Percentiles rank a stretch among this genome's conserved stretches.
Evolutionary conservation across 2,888 invertebrate species (phyloP).

Genomic region (Sicus ferrugineus): DNA sequence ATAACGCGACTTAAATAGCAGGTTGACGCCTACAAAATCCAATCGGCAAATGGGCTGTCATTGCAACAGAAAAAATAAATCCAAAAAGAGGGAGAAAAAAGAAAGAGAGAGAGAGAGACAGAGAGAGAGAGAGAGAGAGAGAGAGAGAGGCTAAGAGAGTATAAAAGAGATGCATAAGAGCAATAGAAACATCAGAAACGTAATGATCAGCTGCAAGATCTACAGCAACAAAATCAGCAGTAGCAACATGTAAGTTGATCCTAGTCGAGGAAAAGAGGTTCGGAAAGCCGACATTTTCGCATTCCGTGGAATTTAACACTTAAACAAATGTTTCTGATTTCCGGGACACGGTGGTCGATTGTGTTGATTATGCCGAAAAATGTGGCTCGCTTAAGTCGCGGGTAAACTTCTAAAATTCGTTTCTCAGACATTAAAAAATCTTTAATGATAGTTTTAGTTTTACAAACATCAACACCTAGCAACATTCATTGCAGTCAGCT

Average conservation of each 20-base stretch:
- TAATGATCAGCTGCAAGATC: not conserved
- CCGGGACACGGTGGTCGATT: slow-evolving; percentile 13
- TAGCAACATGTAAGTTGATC: not conserved
- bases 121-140: not conserved
- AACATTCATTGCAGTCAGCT: no score
- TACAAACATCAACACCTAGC: no score
- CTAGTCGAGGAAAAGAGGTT: no score
- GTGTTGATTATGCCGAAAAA: slow-evolving; percentile 18
- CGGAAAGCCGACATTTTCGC: no score
- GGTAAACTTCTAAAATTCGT: no score
- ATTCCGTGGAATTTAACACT: no score
- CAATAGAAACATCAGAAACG: not conserved
- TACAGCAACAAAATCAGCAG: not conserved
- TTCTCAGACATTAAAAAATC: no score
- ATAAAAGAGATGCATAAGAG: no score
- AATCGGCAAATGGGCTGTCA: slow-evolving; percentile 23
- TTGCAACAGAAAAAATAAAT: not conserved
- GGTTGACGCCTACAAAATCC: slow-evolving; percentile 63
- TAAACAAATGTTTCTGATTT: no score
- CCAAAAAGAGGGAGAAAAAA: not conserved
- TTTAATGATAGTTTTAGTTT: no score
- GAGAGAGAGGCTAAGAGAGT: not conserved
- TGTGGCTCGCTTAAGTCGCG: slow-evolving; percentile 1
- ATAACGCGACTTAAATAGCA: slow-evolving; percentile 64
- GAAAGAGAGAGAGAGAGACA: not conserved